Evolutionary conservation across 2,888 invertebrate species (phyloP), one percentile per base, ranked within the genome.

Genomic region (Hemaris fuciformis): DNA sequence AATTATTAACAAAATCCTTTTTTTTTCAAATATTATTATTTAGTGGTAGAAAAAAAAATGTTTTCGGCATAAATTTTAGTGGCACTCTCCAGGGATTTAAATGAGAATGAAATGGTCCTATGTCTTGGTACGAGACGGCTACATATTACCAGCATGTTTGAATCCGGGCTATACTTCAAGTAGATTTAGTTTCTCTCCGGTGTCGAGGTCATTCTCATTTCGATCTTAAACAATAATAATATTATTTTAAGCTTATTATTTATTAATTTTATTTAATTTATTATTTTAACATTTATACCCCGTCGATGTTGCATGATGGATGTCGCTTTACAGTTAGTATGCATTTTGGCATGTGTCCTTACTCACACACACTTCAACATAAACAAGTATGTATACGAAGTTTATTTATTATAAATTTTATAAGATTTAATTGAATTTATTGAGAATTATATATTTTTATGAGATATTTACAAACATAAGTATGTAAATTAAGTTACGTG

Each of bases 141-240:
- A 63, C 13, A 63, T 66, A 65, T 68, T 71, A 72, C 75, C 64
- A 74, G 76, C 74, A 84, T 84, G 83, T 72, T 70, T 63, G 65
- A 66, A 67, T 56, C 62, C 70, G 69, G 76, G 71, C 65, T 63
- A 66, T 64, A 68, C 59, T 60, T 62, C 57, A 42, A 64, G 75
- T 80, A 79, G 75, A 70, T 48, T 63, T 81, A 75, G 76, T 69
- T 10, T n/a, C 65, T 67, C 69, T 67, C 64, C 77, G 81, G 84
- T 79, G 76, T 73, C 71, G 70, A 77, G 89, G 88, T 84, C 89
- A 91, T 91, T 91, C 91, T 91, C 91, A 87, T 89, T 91, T 91
- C 75, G 78, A 90, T 91, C 89, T 87, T 70, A 70, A 71, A 74
- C 65, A 67, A 45, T 1, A 1, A 31, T 31, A 48, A 27, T 31